These are phyloP conservation scores for Phortica magna DNA, from an alignment of 2,888 invertebrate species.

Conservation along the genomic window DNA sequence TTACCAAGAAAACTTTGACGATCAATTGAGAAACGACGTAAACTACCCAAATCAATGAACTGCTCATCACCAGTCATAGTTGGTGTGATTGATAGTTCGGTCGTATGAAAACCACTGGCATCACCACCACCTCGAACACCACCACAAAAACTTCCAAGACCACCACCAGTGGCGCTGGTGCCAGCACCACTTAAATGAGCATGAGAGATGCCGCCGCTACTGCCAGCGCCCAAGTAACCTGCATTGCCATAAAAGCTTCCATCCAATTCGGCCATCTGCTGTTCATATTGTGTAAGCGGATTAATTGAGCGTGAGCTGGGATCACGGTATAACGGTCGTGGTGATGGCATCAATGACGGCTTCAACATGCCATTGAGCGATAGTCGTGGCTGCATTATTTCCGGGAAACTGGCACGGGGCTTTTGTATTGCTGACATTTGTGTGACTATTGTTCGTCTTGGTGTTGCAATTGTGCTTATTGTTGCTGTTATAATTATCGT, in stretches of 20 bases:
- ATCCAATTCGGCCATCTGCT: constrained; percentile 75
- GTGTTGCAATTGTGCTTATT: constrained; percentile 33
- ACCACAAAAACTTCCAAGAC: constrained; percentile 37
- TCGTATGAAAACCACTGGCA: constrained; percentile 71
- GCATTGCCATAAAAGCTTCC: constrained; percentile 72
- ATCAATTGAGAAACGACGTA: constrained; percentile 77
- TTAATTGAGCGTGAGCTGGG: constrained; percentile 76
- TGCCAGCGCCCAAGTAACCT: constrained; percentile 63
- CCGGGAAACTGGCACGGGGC: constrained; percentile 73
- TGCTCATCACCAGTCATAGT: constrained; percentile 75
- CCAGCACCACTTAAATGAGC: constrained; percentile 51
- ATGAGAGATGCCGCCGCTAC: constrained; percentile 52
- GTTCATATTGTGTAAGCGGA: constrained; percentile 73
- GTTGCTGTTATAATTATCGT: constrained; percentile 40
- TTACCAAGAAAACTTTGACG: constrained; percentile 78
- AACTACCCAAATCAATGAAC: constrained; percentile 76
- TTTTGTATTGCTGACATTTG: constrained; percentile 51
- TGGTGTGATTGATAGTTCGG: constrained; percentile 76
- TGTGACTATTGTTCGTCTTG: constrained; percentile 43
- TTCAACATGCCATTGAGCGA: constrained; percentile 76
- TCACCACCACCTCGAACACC: constrained; percentile 43
- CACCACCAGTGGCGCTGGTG: constrained; percentile 35
- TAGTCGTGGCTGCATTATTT: constrained; percentile 76
- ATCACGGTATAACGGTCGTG: constrained; percentile 74
- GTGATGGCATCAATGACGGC: constrained; percentile 75